phyloP scores from a whole-genome alignment of 2,113 vertebrate species.

The Sardina pilchardus region DNA sequence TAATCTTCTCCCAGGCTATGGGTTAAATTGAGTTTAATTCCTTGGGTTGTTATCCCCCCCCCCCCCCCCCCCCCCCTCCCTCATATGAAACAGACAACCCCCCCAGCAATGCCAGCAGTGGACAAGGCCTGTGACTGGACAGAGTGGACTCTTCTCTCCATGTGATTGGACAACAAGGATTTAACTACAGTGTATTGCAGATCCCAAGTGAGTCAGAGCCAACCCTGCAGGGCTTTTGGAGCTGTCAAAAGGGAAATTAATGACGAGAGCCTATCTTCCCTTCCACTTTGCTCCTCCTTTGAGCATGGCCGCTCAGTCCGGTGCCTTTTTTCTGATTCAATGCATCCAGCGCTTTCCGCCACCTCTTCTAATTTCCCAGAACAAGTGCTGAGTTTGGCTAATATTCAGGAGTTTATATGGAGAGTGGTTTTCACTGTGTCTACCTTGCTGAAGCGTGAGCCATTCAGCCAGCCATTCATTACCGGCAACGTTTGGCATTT shows the following conservation, averaged over 20 bases:
- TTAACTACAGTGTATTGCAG: not conserved
- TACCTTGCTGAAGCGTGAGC: not conserved
- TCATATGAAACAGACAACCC: not conserved
- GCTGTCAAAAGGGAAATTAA: not conserved
- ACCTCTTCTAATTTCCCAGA: not conserved
- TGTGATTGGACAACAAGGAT: not conserved
- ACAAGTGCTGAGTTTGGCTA: not conserved
- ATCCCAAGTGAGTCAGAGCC: not conserved
- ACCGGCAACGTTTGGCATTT: not conserved
- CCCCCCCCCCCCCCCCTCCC: not conserved
- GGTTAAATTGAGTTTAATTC: constrained; percentile 6
- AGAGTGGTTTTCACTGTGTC: not conserved
- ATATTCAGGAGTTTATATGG: not conserved
- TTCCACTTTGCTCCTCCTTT: not conserved
- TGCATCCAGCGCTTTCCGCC: not conserved
- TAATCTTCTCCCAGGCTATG: not conserved
- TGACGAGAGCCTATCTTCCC: not conserved
- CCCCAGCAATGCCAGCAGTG: not conserved
- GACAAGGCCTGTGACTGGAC: not conserved
- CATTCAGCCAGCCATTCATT: not conserved
- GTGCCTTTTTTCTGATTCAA: not conserved
- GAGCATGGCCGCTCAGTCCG: not conserved
- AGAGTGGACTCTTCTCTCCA: not conserved
- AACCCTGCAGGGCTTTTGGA: not conserved
- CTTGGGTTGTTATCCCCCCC: not conserved